phyloP scores from a whole-genome alignment of 2,888 invertebrate genomes.

The Bursaphelenchus okinawaensis region DNA sequence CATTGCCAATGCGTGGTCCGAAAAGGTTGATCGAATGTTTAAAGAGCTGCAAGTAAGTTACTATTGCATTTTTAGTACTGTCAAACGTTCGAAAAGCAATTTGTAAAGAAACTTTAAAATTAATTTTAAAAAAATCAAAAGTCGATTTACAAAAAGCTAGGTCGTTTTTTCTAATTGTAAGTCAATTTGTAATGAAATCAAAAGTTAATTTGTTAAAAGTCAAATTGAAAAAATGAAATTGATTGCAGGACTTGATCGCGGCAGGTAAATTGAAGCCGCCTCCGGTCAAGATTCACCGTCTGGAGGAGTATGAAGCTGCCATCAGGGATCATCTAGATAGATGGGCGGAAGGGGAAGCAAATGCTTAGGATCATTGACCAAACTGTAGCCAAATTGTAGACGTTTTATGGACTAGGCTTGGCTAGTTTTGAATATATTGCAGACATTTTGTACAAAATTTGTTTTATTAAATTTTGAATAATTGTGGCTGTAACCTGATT shows the following conservation, averaged over 20 bases:
- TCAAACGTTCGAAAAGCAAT: neutral
- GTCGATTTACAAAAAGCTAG: no score
- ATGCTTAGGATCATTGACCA: conserved; percentile 17
- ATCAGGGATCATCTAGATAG: conserved; percentile 17
- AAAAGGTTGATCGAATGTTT: conserved; percentile 20
- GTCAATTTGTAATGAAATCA: no score
- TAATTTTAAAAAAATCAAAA: no score
- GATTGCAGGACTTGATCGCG: conserved; percentile 20
- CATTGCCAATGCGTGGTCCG: conserved; percentile 14
- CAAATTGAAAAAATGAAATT: neutral
- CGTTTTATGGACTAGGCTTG: no score
- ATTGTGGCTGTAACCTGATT: no score
- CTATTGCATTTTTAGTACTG: neutral
- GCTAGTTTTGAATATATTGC: no score
- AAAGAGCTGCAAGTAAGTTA: conserved; percentile 21
- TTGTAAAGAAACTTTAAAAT: no score
- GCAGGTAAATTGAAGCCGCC: conserved; percentile 22
- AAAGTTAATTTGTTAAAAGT: no score
- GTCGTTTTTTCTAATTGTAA: no score
- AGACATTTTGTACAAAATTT: no score
- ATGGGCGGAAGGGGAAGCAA: conserved; percentile 22
- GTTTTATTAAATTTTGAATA: no score
- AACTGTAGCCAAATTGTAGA: neutral
- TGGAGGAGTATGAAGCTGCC: conserved; percentile 18
- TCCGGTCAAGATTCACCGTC: conserved; percentile 21